Evolutionary conservation across 2,113 vertebrate species (phyloP).

Genomic region (Crypturellus undulatus): DNA sequence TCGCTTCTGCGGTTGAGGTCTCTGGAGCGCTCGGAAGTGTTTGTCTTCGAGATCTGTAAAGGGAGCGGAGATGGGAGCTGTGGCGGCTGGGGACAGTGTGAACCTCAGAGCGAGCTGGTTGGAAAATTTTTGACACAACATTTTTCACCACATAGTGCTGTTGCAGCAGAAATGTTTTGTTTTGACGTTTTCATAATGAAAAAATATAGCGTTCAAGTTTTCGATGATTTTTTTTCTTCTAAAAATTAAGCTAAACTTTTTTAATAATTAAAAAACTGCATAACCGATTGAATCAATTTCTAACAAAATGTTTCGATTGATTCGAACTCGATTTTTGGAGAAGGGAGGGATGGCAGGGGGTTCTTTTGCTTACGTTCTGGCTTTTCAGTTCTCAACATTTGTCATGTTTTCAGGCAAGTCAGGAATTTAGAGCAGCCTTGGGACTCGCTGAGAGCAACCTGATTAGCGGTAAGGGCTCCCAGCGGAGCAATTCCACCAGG

Average conservation of each 20-base stretch:
- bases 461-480: slow-evolving; percentile 35
- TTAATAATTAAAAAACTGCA: neutral
- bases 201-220: slow-evolving; percentile 18
- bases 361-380: slow-evolving; percentile 48
- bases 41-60: neutral
- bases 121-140: slow-evolving; percentile 12
- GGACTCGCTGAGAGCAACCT: slow-evolving; percentile 41
- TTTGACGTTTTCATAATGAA: slow-evolving; percentile 59
- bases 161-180: slow-evolving; percentile 28
- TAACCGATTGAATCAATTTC: slow-evolving; percentile 18
- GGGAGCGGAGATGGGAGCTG: neutral
- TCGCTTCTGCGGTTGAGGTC: neutral
- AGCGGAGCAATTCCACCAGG: neutral
- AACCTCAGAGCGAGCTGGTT: neutral
- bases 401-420: slow-evolving; percentile 28
- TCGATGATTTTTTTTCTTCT: slow-evolving; percentile 3
- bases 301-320: slow-evolving; percentile 2
- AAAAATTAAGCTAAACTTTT: neutral
- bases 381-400: slow-evolving; percentile 45
- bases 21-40: slow-evolving; percentile 1
- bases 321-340: slow-evolving; percentile 20
- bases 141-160: slow-evolving; percentile 37
- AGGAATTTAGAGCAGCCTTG: slow-evolving; percentile 27
- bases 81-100: slow-evolving; percentile 7
- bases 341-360: neutral